phyloP scores from a whole-genome alignment of 2,113 vertebrate genomes.

The Pterocles burchelli region DNA sequence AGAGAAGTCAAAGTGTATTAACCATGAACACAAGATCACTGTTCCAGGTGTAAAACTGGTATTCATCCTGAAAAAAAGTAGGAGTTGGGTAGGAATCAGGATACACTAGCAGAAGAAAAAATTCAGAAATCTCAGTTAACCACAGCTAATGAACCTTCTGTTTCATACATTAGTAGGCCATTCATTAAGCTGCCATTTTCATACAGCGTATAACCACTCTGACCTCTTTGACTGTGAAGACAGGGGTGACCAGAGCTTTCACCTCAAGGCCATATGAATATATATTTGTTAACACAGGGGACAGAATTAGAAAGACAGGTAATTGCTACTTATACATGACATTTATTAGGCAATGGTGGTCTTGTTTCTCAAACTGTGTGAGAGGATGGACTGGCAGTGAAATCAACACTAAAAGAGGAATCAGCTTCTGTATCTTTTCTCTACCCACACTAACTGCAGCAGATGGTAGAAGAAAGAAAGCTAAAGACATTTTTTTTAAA shows the following conservation, averaged over 20 bases:
- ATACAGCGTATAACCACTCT: not conserved
- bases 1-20: not conserved
- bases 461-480: not conserved
- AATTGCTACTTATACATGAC: not conserved
- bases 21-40: not conserved
- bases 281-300: not conserved
- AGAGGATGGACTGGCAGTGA: not conserved
- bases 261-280: fast-evolving
- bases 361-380: not conserved
- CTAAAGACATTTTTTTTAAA: not conserved
- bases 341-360: not conserved
- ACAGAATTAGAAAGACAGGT: not conserved
- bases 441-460: not conserved
- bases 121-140: not conserved
- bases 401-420: not conserved
- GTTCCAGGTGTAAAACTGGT: not conserved
- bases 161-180: not conserved
- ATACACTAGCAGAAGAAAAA: not conserved
- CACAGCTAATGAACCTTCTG: not conserved
- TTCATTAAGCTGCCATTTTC: not conserved
- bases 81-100: not conserved
- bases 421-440: not conserved
- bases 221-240: not conserved
- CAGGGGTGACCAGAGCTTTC: not conserved
- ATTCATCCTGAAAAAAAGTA: not conserved